Percentiles rank a stretch among this genome's conserved stretches.
Evolutionary conservation across 2,797 vertebrate genomes (phyloP).

Genomic region (Leuciscus waleckii): DNA sequence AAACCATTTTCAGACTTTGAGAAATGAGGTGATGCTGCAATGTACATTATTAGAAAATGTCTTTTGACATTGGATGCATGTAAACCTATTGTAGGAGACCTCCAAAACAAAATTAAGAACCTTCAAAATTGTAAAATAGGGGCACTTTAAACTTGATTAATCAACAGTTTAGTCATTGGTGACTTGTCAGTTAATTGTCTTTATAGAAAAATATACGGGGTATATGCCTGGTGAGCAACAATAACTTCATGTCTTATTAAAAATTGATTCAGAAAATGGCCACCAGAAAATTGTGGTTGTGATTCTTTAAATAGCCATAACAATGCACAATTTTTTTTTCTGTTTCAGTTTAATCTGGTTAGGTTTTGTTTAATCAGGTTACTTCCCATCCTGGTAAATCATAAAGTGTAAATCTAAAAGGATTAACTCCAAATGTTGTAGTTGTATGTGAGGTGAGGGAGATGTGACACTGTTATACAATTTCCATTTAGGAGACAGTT

Average conservation of each 20-base stretch:
- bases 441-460: constrained; percentile 19
- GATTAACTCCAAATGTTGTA: constrained; percentile 40
- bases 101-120: neutral
- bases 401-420: constrained; percentile 39
- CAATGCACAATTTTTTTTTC: constrained; percentile 7
- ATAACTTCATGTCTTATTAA: constrained; percentile 13
- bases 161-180: constrained; percentile 9
- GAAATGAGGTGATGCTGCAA: neutral
- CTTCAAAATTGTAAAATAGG: neutral
- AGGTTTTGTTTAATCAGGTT: constrained; percentile 39
- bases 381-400: constrained; percentile 34
- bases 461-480: constrained; percentile 25
- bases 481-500: constrained; percentile 46
- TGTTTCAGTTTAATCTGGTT: constrained; percentile 27
- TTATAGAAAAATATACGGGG: constrained; percentile 63
- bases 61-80: neutral
- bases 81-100: neutral
- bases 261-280: constrained; percentile 17
- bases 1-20: neutral
- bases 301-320: constrained; percentile 40
- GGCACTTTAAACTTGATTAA: neutral
- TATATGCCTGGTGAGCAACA: constrained; percentile 36
- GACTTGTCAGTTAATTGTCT: constrained; percentile 60
- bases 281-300: neutral
- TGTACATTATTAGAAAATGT: neutral